A percentile compares a stretch with the other conserved stretches of the same genome.
phyloP scores from a whole-genome alignment of 2,797 vertebrate genomes.

The Pseudochirops corinnae region DNA sequence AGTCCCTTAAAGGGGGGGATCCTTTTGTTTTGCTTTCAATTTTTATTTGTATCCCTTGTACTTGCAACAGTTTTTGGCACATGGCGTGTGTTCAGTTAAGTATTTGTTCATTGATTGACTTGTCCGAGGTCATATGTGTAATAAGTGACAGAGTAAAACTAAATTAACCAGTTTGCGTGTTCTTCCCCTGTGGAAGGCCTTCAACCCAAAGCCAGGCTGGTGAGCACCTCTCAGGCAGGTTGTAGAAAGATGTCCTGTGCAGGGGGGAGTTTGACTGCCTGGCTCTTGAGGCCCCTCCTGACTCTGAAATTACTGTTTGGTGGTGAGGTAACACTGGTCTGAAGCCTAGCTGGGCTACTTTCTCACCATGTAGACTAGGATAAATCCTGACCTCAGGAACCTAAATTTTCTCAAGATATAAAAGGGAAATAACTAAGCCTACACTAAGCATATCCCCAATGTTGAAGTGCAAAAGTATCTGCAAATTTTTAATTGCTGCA shows the following conservation, averaged over 20 bases:
- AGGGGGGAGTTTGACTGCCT: background rate
- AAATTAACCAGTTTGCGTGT: background rate
- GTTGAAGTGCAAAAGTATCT: too few species aligned
- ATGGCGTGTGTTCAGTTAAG: background rate
- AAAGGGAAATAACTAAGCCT: background rate
- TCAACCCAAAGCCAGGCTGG: background rate
- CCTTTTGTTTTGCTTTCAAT: too few species aligned
- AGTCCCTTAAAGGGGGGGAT: background rate
- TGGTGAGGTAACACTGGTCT: background rate
- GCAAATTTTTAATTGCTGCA: too few species aligned
- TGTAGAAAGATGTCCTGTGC: too few species aligned
- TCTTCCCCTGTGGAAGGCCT: background rate
- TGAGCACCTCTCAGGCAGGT: too few species aligned
- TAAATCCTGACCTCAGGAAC: background rate
- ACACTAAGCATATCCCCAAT: too few species aligned
- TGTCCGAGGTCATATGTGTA: background rate
- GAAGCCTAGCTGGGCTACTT: accelerated
- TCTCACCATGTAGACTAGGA: background rate
- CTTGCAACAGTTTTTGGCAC: accelerated
- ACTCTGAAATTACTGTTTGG: too few species aligned
- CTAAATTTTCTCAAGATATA: background rate
- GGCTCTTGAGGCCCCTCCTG: background rate
- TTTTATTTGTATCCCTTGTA: background rate
- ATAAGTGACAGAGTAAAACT: background rate
- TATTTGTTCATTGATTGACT: background rate